Evolutionary conservation across 2,888 invertebrate genomes (phyloP).

Genomic region (Watsonalla binaria): DNA sequence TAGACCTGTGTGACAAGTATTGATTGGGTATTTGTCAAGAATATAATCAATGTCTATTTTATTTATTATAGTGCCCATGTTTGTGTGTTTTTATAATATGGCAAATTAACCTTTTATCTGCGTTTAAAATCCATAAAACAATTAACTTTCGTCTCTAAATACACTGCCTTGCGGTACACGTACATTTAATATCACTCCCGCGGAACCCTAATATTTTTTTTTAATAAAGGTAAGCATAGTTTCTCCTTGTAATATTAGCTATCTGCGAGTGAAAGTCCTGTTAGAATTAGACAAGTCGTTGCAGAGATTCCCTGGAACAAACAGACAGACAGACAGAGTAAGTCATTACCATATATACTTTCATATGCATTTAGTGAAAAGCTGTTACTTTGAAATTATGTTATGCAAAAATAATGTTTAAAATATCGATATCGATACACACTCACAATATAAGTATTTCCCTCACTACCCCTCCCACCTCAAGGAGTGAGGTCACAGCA

Average conservation of each 20-base stretch:
- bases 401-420: neutral
- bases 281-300: no score
- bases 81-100: neutral
- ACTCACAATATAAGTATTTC: slow-evolving; percentile 11
- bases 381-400: no score
- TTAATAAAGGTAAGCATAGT: no score
- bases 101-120: neutral
- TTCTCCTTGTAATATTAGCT: no score
- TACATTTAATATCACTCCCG: no score
- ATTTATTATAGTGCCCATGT: neutral
- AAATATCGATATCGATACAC: slow-evolving; percentile 29
- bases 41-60: slow-evolving; percentile 22
- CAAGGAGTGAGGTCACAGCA: slow-evolving; percentile 65
- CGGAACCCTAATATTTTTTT: no score
- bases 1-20: slow-evolving; percentile 14
- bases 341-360: no score
- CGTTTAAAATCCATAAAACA: neutral
- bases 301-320: no score
- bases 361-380: no score
- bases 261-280: no score
- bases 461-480: slow-evolving; percentile 48
- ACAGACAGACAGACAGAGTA: no score
- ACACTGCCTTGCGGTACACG: no score
- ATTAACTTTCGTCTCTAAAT: neutral
- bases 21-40: neutral